phyloP scores from a whole-genome alignment of 1,140 invertebrate species.

The Leguminivora glycinivorella region DNA sequence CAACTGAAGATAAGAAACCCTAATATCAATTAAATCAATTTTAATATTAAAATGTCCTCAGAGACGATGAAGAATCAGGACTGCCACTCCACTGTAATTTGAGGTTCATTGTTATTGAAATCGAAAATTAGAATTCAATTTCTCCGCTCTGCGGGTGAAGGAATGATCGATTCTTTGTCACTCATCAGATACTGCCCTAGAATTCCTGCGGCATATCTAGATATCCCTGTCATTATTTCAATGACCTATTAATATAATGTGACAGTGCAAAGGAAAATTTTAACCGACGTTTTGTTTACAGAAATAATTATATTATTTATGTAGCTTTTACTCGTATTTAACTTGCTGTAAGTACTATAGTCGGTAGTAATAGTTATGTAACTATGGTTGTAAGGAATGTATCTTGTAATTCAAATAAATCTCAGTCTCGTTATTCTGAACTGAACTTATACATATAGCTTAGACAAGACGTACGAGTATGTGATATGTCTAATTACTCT shows the following conservation, averaged over 20 bases:
- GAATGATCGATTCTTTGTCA: constrained; percentile 28
- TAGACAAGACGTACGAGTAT: no score
- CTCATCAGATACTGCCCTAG: constrained; percentile 11
- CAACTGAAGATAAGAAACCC: constrained; percentile 10
- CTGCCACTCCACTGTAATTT: constrained; percentile 21
- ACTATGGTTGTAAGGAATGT: no score
- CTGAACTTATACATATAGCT: no score
- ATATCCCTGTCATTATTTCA: background rate
- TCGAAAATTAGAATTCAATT: constrained; percentile 31
- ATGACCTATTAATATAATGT: background rate
- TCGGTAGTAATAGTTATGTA: no score
- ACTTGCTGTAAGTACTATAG: no score
- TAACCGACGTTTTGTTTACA: no score
- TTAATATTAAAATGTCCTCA: constrained; percentile 26
- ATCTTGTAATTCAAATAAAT: no score
- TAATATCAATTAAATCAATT: constrained; percentile 29
- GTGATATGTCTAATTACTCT: no score
- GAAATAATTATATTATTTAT: no score
- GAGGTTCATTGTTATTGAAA: constrained; percentile 27
- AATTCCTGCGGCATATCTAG: background rate
- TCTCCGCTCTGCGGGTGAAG: constrained; percentile 24
- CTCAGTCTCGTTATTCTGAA: no score
- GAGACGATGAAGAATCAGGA: constrained; percentile 23
- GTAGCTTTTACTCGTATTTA: no score
- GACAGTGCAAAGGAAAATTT: no score